Evolutionary conservation across 2,888 invertebrate genomes (phyloP), one percentile per base, ranked within the genome.

Genomic region (Anagyrus pseudococci): DNA sequence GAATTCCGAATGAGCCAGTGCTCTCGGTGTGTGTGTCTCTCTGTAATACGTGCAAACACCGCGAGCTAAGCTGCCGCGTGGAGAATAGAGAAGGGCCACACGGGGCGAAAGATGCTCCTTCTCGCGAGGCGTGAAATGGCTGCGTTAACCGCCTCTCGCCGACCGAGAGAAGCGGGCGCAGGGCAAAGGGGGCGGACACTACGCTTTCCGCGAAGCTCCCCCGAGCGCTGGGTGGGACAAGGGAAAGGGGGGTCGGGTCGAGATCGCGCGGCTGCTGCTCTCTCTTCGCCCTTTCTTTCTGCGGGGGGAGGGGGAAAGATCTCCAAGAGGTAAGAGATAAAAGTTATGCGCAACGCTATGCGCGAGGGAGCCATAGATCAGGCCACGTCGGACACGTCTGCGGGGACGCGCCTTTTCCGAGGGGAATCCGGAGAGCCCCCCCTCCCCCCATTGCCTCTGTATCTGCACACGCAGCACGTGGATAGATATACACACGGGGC

Each of bases 351-450:
- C 75, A 72, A 70, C 70, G 78, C 77, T 77, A 78, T 78, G 78
- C 78, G 77, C 79, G 72, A 75, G 80, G 80, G 80, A 78, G 77
- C 78, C 80, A 74, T 80, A 77, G 70, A 77, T 80, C 80, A 80
- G 70, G n/a, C 72, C 72, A 74, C 43, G 19, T 4, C 43, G 17
- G 43, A 2, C 33, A 33, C 43, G 17, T 41, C 15, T 41, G 40
- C 40, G 40, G 29, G 29, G 29, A 29, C 29, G 4, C 29, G 29
- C 10, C 29, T 10, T 10, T 29, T 29, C 29, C 29, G 29, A 29
- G 33, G 8, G 15, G 8, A 2, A 15, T 10, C 33, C 4, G 33
- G 33, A 15, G 33, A 37, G 15, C 4, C 33, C 33, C 2, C 2
- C 3, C 33, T 37, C 13, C 33, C 15, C 33, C 33, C 8, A 4